These are phyloP conservation scores for Lucifuga dentata DNA, from an alignment of 2,113 vertebrate species.

Conservation along the genomic window DNA sequence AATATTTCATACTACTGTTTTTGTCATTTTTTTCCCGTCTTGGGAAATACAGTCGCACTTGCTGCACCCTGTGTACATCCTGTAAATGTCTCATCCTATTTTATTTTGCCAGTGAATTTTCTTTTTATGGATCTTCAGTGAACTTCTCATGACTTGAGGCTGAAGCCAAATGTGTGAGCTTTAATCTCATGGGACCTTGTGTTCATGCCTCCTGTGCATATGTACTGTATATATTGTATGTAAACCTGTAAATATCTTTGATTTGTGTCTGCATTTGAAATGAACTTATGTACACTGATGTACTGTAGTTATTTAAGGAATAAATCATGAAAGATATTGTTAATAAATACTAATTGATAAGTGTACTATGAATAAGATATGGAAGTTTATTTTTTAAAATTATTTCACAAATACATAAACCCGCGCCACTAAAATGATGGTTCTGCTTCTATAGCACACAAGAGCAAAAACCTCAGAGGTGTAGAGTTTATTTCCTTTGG, in stretches of 20 bases:
- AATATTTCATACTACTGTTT: too few relatives aligned
- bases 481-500: too few relatives aligned
- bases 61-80: slow-evolving; percentile 44
- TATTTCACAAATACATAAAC: too few relatives aligned
- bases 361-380: slow-evolving; percentile 21
- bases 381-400: not conserved
- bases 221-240: slow-evolving; percentile 79
- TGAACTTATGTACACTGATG: slow-evolving; percentile 43
- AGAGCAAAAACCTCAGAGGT: too few relatives aligned
- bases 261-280: slow-evolving; percentile 63
- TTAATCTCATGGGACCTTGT: slow-evolving; percentile 59
- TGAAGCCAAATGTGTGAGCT: slow-evolving; percentile 69
- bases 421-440: too few relatives aligned
- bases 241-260: slow-evolving; percentile 74
- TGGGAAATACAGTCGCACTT: too few relatives aligned
- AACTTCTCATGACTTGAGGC: slow-evolving; percentile 51
- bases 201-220: slow-evolving; percentile 67
- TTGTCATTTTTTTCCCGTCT: too few relatives aligned
- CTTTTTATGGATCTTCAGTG: slow-evolving; percentile 11
- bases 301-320: slow-evolving; percentile 76
- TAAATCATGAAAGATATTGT: slow-evolving; percentile 4
- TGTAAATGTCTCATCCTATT: slow-evolving; percentile 48
- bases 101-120: slow-evolving; percentile 6
- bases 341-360: slow-evolving; percentile 78
- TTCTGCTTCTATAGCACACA: too few relatives aligned